Base-by-base conservation (phyloP, 2,888 invertebrate genomes). In the Ormyrus pomaceus region DNA sequence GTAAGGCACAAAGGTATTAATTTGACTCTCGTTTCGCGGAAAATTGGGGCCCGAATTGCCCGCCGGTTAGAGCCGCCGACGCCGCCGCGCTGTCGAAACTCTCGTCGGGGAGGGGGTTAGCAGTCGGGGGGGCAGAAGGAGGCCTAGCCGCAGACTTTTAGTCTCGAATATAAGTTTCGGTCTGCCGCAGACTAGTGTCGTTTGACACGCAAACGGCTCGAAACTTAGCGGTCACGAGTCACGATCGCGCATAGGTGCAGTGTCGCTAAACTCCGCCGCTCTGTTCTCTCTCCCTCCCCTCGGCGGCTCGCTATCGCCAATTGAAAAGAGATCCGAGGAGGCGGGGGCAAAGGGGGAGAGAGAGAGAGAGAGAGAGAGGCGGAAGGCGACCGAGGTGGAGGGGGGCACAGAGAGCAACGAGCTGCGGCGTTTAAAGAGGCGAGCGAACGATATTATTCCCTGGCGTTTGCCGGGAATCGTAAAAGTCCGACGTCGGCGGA, bases 171-270 rank as follows among this genome's bases (percentile, higher is more conserved):
- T 81, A 83, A 84, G 82, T 85, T 84, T 73, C 61, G 84, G 83
- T 83, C 68, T 74, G 70, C 77, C 74, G 51, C 76, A 75, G 82
- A 82, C 55, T 83, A 88, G 84, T 86, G 86, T 86, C 86, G 85
- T 84, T 85, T 83, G 86, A 86, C 88, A 88, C 86, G 88, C 86
- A 84, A 86, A 71, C 85, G 55, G 69, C 58, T 59, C 48, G 58
- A 68, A 19, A 68, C 48, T 34, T 34, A 34, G 34, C 34, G 34
- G 34, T 34, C 34, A 34, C 34, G 34, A 34, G 34, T 34, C 34
- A 34, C 34, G 34, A 34, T 34, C 34, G 34, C 34, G 34, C 4
- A 34, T 34, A 34, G 34, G 34, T 34, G 34, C 34, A 34, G 34
- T 34, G 34, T 34, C 34, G 34, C 34, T 34, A 34, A 34, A 34